Base-by-base conservation (phyloP, 1,140 invertebrate species). In the Cotesia vestalis region DNA sequence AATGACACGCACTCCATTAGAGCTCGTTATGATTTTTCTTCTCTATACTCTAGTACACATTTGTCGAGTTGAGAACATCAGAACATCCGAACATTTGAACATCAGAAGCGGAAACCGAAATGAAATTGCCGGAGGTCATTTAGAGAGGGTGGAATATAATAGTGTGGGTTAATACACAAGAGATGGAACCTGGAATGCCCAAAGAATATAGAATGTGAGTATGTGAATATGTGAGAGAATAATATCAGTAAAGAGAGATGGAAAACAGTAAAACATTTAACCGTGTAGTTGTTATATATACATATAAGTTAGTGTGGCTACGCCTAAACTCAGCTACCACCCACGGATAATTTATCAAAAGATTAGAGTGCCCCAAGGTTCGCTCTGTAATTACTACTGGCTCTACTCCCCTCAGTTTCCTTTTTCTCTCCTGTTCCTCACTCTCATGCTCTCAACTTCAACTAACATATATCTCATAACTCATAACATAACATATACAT, bases 341-440 rank as follows among this genome's bases (percentile, higher is more conserved):
- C 57, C 55, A 66, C 63, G 55, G 71, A 72, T 72, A 72, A 68
- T 72, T 72, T 72, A 72, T 72, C 71, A 72, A 72, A 72, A 72
- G 71, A 72, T 72, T 72, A 72, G 53, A 72, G 64, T 52, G 70
- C 70, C 64, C 55, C 57, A 61, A 72, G 64, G 71, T 64, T 67
- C 57, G 46, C 52, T 66, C 71, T 72, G 71, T 72, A 72, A 72
- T 72, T 72, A 72, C 71, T 72, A 72, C 71, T 38, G 71, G 38
- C 71, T 72, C 63, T 62, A 52, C 40, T 46, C 8, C 40, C 6
- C 40, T 46, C 40, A 46, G 40, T 46, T 46, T 46, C 6, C 40
- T 11, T 46, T 46, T 46, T 11, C 40, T 46, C 40, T 46, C 40
- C 40, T 46, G 6, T 11, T 46, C 40, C 11, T 11, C 5, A 9